A percentile compares a stretch with the other conserved stretches of the same genome.
Evolutionary conservation across 1,140 invertebrate species (phyloP).

Genomic region (Tachypleus tridentatus): DNA sequence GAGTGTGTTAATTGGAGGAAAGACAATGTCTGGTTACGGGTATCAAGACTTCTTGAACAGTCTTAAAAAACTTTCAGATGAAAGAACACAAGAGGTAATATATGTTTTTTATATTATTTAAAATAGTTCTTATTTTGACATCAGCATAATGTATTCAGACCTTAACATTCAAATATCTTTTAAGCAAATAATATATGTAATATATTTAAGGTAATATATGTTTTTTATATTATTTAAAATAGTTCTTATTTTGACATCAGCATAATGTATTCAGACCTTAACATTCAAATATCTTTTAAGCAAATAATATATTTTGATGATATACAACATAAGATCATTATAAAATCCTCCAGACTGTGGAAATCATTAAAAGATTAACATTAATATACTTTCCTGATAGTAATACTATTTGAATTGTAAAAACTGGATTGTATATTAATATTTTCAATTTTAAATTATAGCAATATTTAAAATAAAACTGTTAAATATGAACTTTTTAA

Average conservation of each 20-base stretch:
- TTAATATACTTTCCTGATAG: no score
- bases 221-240: constrained; percentile 3
- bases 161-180: not conserved
- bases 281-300: not conserved
- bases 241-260: not conserved
- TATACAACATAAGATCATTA: constrained; percentile 2
- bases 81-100: constrained; percentile 14
- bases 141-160: not conserved
- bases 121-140: not conserved
- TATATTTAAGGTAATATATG: constrained; percentile 8
- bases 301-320: not conserved
- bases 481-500: no score
- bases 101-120: constrained; percentile 1
- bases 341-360: no score
- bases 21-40: constrained; percentile 14
- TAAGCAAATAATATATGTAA: not conserved
- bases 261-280: not conserved
- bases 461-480: no score
- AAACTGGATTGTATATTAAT: no score
- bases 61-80: constrained; percentile 12
- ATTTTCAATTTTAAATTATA: no score
- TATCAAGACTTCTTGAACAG: constrained; percentile 13
- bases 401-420: no score
- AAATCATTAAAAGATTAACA: no score
- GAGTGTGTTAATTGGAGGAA: not conserved